Base-by-base conservation (phyloP, 2,113 vertebrate genomes). In the Hyla sarda region DNA sequence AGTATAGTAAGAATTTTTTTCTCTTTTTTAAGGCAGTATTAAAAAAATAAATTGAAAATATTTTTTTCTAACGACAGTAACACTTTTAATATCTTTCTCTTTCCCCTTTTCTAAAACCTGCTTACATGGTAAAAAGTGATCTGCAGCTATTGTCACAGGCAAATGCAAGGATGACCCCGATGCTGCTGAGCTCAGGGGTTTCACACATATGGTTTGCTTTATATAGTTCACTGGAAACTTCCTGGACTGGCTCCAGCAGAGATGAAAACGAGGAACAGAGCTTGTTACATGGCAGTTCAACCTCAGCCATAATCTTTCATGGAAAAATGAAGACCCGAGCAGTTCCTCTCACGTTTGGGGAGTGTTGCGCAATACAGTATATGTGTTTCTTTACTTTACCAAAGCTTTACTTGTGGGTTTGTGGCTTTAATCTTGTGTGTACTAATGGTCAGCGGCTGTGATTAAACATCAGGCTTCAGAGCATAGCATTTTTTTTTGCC, bases 151-250 rank as follows among this genome's bases (percentile, higher is more conserved):
- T 81, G 58, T 72, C 67, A 69, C 37, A 25, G 52, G 71, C 32
- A 60, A 47, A 25, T 34, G 71, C 32, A 60, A 47, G 32, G 82
- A 74, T 84, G 85, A 87, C 80, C 75, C 62, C n/a, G 58, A 23
- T 21, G 69, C 58, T 88, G 86, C 77, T 88, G 82, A 88, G 76
- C 67, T 85, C 50, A 52, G 82, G 73, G n/a, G 41, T 72, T 88
- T 83, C 82, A 50, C 82, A 80, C 87, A 87, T 54, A 84, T 84
- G 65, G 75, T 81, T 88, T 84, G 62, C 76, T 84, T 88, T 87
- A 77, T 86, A 69, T 80, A 81, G 83, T 84, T 80, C 76, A 73
- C 50, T 84, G 82, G 87, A 88, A 78, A 81, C 81, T 84, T 78
- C 76, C 52, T 88, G 87, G 82, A 32, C 54, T 1, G 41, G 23